A percentile compares a stretch with the other conserved stretches of the same genome.
phyloP scores from a whole-genome alignment of 2,113 vertebrate genomes.

The Hippotragus niger region DNA sequence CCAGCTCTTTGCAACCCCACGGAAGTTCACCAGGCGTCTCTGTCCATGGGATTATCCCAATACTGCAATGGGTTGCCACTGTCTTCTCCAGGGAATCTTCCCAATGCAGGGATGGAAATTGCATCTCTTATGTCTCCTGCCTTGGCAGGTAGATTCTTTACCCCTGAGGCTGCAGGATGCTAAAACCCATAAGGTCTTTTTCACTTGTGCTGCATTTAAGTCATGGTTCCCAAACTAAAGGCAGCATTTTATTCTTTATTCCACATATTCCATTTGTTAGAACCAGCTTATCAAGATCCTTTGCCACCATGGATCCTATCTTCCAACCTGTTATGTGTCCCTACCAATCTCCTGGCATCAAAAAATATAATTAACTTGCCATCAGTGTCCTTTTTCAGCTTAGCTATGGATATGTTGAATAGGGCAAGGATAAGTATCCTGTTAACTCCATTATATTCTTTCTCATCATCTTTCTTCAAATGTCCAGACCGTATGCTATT shows the following conservation, averaged over 20 bases:
- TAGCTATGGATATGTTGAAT: neutral
- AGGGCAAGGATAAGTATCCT: neutral
- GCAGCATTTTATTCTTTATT: neutral
- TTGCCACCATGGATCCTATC: neutral
- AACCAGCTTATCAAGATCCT: neutral
- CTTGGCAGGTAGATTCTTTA: neutral
- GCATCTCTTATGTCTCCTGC: neutral
- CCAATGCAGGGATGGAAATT: neutral
- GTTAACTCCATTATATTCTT: neutral
- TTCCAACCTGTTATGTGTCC: neutral
- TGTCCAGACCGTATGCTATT: neutral
- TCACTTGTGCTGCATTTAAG: neutral
- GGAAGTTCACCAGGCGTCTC: neutral
- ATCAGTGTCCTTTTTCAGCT: neutral
- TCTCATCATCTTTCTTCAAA: neutral
- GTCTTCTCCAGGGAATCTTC: neutral
- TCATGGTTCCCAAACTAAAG: neutral
- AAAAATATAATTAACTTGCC: neutral
- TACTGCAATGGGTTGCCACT: neutral
- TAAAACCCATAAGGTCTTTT: neutral
- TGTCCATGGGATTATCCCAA: neutral
- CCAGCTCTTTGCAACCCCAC: neutral
- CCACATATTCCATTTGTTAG: neutral
- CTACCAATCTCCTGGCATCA: neutral
- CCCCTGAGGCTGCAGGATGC: neutral